phyloP scores from a whole-genome alignment of 2,113 vertebrate genomes.

The Upupa epops region DNA sequence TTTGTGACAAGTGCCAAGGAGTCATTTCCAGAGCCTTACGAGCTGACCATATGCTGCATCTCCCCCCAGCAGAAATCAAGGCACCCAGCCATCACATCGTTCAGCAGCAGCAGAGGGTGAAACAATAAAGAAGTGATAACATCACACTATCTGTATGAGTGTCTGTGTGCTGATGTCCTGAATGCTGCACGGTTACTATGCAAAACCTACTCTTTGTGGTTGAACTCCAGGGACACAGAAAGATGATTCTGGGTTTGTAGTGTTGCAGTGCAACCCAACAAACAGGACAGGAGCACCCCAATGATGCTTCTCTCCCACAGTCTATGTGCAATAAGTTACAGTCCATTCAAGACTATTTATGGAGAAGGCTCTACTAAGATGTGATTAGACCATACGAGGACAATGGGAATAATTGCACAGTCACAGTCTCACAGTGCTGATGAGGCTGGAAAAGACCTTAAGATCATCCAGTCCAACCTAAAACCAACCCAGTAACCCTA shows the following conservation, averaged over 20 bases:
- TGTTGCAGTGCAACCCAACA: neutral
- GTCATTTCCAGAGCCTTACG: slow-evolving; percentile 59
- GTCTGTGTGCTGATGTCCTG: neutral
- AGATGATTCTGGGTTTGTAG: neutral
- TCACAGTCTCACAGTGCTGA: too few species aligned
- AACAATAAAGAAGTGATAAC: slow-evolving; percentile 38
- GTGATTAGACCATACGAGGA: neutral
- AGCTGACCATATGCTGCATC: slow-evolving; percentile 71
- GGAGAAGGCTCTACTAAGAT: neutral
- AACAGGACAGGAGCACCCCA: neutral
- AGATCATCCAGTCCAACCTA: too few species aligned
- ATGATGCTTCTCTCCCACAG: neutral
- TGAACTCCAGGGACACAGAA: neutral
- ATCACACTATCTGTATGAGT: neutral
- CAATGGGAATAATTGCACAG: neutral
- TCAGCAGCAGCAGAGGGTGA: neutral
- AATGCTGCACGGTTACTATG: neutral
- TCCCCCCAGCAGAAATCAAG: slow-evolving; percentile 41
- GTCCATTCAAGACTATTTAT: neutral
- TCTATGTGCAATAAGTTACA: neutral
- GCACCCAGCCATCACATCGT: slow-evolving; percentile 31
- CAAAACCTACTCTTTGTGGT: neutral
- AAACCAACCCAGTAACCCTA: too few species aligned
- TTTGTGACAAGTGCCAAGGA: slow-evolving; percentile 65
- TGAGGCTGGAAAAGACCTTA: too few species aligned